Percentiles rank a stretch among this genome's conserved stretches.
Conservation (phyloP, 2,113 vertebrate species). For the Larimichthys crocea region DNA sequence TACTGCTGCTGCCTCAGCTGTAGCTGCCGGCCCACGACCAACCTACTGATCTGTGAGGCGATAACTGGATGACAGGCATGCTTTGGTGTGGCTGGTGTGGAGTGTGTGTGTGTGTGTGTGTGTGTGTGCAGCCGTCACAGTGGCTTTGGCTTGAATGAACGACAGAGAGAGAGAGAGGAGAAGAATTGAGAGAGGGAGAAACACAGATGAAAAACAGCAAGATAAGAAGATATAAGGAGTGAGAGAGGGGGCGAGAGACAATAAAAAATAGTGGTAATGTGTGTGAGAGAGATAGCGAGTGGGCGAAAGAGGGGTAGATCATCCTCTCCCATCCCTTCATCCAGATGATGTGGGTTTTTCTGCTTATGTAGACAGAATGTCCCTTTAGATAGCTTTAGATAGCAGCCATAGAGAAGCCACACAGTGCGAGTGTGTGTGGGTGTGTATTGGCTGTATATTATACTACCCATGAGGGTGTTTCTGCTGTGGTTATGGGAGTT, state of each 20-base stretch:
- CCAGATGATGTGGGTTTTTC: conserved; percentile 48
- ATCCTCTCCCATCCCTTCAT: conserved; percentile 51
- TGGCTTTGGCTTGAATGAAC: conserved; percentile 33
- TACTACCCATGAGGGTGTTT: conserved; percentile 46
- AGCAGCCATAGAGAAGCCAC: conserved; percentile 24
- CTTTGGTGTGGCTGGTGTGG: conserved; percentile 54
- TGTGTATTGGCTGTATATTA: background rate
- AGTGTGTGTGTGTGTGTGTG: conserved; percentile 26
- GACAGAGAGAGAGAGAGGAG: conserved; percentile 13
- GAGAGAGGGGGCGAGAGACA: conserved; percentile 2
- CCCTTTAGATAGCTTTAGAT: conserved; percentile 45
- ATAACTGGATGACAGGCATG: conserved; percentile 64
- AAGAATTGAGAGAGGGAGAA: background rate
- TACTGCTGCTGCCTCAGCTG: conserved; percentile 66
- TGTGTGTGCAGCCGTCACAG: background rate
- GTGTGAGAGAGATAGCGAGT: background rate
- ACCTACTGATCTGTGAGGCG: conserved; percentile 69
- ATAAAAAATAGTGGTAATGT: background rate
- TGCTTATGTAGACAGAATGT: conserved; percentile 56
- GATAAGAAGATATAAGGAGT: conserved; percentile 24
- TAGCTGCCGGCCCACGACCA: conserved; percentile 51
- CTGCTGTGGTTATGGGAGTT: conserved; percentile 38
- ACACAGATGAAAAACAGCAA: conserved; percentile 8
- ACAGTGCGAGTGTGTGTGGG: conserved; percentile 1
- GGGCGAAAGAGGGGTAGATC: background rate